phyloP scores from a whole-genome alignment of 2,113 vertebrate species.

The Mormyrus iriodes region DNA sequence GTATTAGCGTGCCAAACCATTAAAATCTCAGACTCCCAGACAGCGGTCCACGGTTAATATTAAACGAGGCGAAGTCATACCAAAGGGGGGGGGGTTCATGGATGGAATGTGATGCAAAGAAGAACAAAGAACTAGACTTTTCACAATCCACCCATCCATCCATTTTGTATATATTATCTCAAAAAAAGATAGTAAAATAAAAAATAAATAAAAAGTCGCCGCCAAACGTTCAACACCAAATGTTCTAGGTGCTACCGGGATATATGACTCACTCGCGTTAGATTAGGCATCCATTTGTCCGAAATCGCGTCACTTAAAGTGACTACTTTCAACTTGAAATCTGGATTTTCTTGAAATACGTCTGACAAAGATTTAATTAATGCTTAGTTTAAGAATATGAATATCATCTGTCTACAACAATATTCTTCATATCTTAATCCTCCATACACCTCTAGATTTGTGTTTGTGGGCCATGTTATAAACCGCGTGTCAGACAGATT shows the following conservation, averaged over 20 bases:
- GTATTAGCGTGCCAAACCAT: not conserved
- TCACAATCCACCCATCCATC: not conserved
- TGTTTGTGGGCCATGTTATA: not conserved
- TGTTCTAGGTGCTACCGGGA: not conserved
- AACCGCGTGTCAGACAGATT: not conserved
- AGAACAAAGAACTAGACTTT: not conserved
- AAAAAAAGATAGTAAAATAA: not conserved
- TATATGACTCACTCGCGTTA: not conserved
- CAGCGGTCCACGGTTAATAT: not conserved
- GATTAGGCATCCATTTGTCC: not conserved
- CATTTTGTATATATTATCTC: not conserved
- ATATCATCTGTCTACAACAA: not conserved
- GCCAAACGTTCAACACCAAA: not conserved
- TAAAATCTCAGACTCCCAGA: conserved; percentile 2
- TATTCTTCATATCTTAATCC: not conserved
- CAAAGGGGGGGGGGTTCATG: not conserved
- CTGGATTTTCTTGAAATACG: not conserved
- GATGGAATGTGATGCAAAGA: not conserved
- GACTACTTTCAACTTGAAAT: not conserved
- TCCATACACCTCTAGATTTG: not conserved
- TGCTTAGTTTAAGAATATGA: not conserved
- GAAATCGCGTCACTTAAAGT: not conserved
- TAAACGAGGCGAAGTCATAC: not conserved
- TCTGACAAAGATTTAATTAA: not conserved
- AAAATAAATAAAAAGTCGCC: not conserved